Conservation (phyloP, 2,797 vertebrate genomes). For the Microctenopoma steveboyesi region DNA sequence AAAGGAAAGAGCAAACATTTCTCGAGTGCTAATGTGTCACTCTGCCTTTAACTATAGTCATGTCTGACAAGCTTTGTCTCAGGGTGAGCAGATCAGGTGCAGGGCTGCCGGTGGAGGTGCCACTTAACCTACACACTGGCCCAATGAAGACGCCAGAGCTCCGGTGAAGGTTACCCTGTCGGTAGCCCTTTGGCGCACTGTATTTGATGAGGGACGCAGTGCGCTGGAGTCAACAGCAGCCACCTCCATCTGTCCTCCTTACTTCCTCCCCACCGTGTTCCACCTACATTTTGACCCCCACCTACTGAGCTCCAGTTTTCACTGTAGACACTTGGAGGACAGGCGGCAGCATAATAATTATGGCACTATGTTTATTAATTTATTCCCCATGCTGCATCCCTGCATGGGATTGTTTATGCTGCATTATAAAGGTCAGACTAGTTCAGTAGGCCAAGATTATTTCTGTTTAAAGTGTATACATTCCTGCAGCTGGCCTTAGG, state of each 20-base stretch:
- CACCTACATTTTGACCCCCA: conserved; percentile 62
- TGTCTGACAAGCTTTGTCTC: conserved; percentile 7
- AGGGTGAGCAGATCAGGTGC: conserved; percentile 35
- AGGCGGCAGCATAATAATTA: conserved; percentile 41
- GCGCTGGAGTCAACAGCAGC: conserved; percentile 65
- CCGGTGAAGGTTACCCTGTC: conserved; percentile 74
- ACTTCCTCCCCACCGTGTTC: conserved; percentile 18
- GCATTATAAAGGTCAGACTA: conserved; percentile 34
- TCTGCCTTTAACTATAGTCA: not conserved
- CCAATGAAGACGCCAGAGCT: conserved; percentile 74
- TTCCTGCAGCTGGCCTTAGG: not conserved
- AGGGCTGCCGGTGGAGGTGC: conserved; percentile 36
- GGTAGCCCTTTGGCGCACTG: conserved; percentile 65
- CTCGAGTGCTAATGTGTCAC: conserved; percentile 5
- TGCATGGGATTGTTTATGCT: conserved; percentile 37
- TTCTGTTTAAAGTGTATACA: not conserved
- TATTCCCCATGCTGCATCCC: conserved; percentile 36
- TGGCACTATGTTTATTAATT: conserved; percentile 28
- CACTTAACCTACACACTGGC: conserved; percentile 36
- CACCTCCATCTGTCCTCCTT: conserved; percentile 55
- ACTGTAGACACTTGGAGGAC: conserved; percentile 56
- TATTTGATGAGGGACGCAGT: conserved; percentile 77
- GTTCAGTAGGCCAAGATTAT: conserved; percentile 21
- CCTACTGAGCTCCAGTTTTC: conserved; percentile 43
- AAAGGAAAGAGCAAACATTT: conserved; percentile 1